These are phyloP conservation scores for Drosophila bocqueti DNA, from an alignment of 1,140 invertebrate species.

Conservation along the genomic window DNA sequence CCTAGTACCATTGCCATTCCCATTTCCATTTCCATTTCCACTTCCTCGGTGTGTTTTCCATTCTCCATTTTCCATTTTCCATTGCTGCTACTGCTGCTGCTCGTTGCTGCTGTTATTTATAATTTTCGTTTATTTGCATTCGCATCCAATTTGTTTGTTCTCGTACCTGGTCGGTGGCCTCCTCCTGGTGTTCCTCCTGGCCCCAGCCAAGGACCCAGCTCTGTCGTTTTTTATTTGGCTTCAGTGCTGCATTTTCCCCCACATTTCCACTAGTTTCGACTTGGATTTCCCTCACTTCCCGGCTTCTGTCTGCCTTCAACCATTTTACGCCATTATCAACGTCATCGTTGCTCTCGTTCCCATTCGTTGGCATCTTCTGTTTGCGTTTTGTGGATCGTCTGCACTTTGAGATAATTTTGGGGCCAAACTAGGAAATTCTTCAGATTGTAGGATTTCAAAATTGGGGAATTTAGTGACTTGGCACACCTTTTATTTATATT, in stretches of 20 bases:
- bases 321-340: constrained; percentile 80
- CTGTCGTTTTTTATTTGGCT: constrained; percentile 42
- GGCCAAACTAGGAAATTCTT: too few species aligned
- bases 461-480: too few species aligned
- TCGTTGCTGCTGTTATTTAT: constrained; percentile 80
- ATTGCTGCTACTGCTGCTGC: constrained; percentile 15
- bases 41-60: constrained; percentile 51
- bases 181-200: constrained; percentile 35
- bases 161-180: constrained; percentile 46
- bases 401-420: constrained; percentile 1
- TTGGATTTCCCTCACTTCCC: constrained; percentile 37
- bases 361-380: constrained; percentile 44
- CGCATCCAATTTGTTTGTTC: constrained; percentile 83
- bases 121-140: constrained; percentile 85
- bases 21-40: constrained; percentile 43
- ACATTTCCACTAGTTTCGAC: constrained; percentile 43
- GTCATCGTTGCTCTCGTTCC: constrained; percentile 57
- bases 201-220: constrained; percentile 6
- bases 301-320: constrained; percentile 63
- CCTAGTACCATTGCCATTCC: constrained; percentile 19
- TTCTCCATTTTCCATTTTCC: constrained; percentile 42
- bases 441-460: not conserved
- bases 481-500: too few species aligned
- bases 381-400: constrained; percentile 39
- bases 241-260: constrained; percentile 5